Conservation (phyloP, 2,888 invertebrate species). For the Caenorhabditis macrosperma region DNA sequence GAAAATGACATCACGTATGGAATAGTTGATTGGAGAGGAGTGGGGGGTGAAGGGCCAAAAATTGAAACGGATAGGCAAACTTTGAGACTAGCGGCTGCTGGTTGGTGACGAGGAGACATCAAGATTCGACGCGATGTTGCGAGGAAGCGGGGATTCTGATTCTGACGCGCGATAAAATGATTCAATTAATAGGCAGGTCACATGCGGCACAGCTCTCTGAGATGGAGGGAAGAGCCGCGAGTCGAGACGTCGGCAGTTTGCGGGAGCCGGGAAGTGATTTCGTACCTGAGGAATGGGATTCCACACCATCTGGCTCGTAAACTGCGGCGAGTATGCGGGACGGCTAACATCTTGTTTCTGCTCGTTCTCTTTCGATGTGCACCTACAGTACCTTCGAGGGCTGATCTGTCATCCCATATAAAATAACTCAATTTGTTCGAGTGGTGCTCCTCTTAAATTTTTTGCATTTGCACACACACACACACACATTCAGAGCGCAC, state of each 20-base stretch:
- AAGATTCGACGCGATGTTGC: slow-evolving; percentile 19
- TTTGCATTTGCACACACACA: slow-evolving; percentile 43
- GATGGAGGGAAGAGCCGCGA: slow-evolving; percentile 19
- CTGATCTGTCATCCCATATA: not conserved
- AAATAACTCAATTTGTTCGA: slow-evolving; percentile 53
- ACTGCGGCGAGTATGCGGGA: slow-evolving; percentile 21
- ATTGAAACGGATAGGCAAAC: slow-evolving; percentile 6
- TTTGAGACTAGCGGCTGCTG: not conserved
- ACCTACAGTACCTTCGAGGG: not conserved
- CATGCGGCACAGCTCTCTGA: slow-evolving; percentile 45
- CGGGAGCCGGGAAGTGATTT: slow-evolving; percentile 32
- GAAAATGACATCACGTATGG: slow-evolving; percentile 46
- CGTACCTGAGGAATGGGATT: slow-evolving; percentile 50
- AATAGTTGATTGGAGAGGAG: slow-evolving; percentile 30
- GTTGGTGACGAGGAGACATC: not conserved
- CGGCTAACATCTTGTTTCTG: slow-evolving; percentile 39
- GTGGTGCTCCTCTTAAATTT: slow-evolving; percentile 43
- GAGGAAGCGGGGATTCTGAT: slow-evolving; percentile 25
- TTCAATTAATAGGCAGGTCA: slow-evolving; percentile 56
- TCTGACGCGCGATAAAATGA: slow-evolving; percentile 54
- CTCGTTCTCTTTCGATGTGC: not conserved
- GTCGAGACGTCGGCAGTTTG: not conserved
- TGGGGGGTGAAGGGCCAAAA: slow-evolving; percentile 8
- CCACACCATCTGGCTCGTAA: slow-evolving; percentile 55
- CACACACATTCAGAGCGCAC: slow-evolving; percentile 9